These are phyloP conservation scores for Nezara viridula DNA, from an alignment of 2,888 invertebrate species.

Conservation along the genomic window DNA sequence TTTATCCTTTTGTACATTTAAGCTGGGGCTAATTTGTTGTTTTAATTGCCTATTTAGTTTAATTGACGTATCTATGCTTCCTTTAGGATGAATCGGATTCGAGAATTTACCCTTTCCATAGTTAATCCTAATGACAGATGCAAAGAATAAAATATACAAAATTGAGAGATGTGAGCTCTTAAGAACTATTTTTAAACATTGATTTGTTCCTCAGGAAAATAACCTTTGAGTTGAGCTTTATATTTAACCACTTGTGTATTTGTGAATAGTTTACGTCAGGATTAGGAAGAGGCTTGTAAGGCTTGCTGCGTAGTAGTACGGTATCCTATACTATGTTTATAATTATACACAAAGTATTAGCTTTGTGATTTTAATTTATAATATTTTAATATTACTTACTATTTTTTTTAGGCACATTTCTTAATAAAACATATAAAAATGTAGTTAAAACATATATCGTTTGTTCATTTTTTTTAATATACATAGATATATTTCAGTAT, in stretches of 20 bases:
- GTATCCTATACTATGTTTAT: too few relatives aligned
- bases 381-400: too few relatives aligned
- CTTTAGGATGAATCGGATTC: neutral
- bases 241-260: constrained; percentile 14
- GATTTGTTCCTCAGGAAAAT: neutral
- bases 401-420: too few relatives aligned
- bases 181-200: neutral
- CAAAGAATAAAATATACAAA: neutral
- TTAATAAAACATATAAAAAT: too few relatives aligned
- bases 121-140: neutral
- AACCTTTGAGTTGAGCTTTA: neutral
- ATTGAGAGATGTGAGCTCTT: neutral
- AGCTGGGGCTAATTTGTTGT: neutral
- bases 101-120: neutral
- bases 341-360: too few relatives aligned
- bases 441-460: too few relatives aligned
- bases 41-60: neutral
- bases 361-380: too few relatives aligned
- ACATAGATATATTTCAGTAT: too few relatives aligned
- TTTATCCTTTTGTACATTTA: neutral
- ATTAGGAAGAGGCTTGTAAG: neutral
- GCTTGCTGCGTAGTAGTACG: neutral
- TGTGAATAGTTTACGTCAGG: neutral
- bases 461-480: too few relatives aligned
- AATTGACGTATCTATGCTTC: constrained; percentile 2